Evolutionary conservation across 2,888 invertebrate genomes (phyloP).

Genomic region (Eulithis testata): DNA sequence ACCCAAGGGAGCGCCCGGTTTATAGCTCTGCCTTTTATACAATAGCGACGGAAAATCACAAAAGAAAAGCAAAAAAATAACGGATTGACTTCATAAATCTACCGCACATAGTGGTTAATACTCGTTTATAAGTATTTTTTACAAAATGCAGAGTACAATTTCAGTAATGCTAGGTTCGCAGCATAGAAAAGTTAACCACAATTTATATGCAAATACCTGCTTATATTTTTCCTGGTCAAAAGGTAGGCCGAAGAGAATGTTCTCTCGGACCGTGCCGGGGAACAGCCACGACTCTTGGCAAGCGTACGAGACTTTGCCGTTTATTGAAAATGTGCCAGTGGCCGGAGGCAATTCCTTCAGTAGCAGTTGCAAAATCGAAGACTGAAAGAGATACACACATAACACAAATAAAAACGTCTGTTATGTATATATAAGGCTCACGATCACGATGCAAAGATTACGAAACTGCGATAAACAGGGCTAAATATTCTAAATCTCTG

Average conservation of each 20-base stretch:
- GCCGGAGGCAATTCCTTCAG: constrained; percentile 88
- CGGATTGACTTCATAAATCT: neutral
- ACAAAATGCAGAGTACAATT: constrained; percentile 3
- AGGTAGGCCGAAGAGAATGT: constrained; percentile 92
- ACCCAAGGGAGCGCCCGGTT: constrained; percentile 9
- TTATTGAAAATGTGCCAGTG: constrained; percentile 86
- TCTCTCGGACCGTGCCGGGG: constrained; percentile 90
- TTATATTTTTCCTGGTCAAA: constrained; percentile 86
- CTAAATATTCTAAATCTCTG: too few species aligned
- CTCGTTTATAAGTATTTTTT: neutral
- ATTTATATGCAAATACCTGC: constrained; percentile 50
- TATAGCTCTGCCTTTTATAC: constrained; percentile 8
- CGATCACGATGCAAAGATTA: too few species aligned
- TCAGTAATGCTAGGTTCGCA: constrained; percentile 11
- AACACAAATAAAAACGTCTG: too few species aligned
- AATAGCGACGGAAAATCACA: constrained; percentile 7
- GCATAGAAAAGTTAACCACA: constrained; percentile 3
- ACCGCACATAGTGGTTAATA: neutral
- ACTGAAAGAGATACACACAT: constrained; percentile 60
- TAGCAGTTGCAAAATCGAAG: constrained; percentile 87
- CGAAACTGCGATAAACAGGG: too few species aligned
- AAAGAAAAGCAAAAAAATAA: constrained; percentile 1
- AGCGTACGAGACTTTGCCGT: constrained; percentile 89
- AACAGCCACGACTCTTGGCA: constrained; percentile 95
- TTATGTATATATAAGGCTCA: too few species aligned